These are phyloP conservation scores for Labia minor DNA, from an alignment of 2,888 invertebrate genomes.

Conservation along the genomic window DNA sequence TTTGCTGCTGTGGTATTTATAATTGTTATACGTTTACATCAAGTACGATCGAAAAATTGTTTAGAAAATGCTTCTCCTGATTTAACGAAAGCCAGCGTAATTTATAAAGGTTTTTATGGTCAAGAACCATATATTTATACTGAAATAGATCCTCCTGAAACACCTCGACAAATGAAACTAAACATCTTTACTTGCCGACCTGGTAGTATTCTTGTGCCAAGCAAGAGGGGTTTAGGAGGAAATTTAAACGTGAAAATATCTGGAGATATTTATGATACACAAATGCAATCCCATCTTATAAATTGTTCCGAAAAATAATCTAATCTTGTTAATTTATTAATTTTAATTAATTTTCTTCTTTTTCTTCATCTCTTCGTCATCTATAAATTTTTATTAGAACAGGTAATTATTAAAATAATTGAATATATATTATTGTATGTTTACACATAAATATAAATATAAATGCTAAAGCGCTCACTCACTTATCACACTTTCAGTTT, in stretches of 20 bases:
- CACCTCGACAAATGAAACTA: constrained; percentile 23
- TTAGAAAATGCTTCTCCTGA: background rate
- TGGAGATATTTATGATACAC: background rate
- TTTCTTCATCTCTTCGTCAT: background rate
- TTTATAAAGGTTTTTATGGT: background rate
- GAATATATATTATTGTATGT: too few relatives aligned
- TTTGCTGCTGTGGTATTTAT: constrained; percentile 21
- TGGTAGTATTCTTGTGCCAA: constrained; percentile 27
- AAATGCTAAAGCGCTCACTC: too few relatives aligned
- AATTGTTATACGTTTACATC: constrained; percentile 16
- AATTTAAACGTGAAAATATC: background rate
- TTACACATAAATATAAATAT: too few relatives aligned
- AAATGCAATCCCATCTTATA: background rate
- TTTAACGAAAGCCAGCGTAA: background rate
- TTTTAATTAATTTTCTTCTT: background rate
- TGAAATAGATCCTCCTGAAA: background rate
- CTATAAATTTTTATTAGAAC: background rate
- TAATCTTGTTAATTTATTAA: background rate
- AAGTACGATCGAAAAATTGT: constrained; percentile 16
- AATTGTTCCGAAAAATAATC: background rate
- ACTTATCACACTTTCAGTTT: too few relatives aligned
- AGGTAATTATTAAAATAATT: background rate
- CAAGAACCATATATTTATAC: background rate
- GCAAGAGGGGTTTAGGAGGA: background rate
- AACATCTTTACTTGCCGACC: constrained; percentile 31